Conservation (phyloP, 2,888 invertebrate species). For the Phoenoteleia sp. region DNA sequence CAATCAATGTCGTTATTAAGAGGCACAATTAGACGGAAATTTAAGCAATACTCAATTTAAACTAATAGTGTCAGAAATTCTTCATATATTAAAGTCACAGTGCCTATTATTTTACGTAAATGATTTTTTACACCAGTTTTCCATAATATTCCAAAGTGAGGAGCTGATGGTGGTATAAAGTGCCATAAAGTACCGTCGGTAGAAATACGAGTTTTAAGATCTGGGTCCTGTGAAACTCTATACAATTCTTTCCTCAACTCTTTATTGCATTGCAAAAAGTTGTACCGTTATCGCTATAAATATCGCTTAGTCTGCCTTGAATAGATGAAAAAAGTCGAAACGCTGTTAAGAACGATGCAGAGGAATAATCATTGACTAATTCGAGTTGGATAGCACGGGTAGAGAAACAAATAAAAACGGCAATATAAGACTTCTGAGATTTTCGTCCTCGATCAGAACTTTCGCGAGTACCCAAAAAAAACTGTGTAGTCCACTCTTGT, state of each 20-base stretch:
- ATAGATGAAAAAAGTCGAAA: neutral
- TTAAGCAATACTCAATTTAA: no score
- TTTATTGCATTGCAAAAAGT: neutral
- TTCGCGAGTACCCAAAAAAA: neutral
- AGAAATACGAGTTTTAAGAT: neutral
- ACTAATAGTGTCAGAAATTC: no score
- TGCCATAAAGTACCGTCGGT: no score
- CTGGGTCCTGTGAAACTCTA: neutral
- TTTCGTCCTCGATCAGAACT: neutral
- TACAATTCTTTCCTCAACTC: neutral
- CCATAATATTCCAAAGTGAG: no score
- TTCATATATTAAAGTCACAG: no score
- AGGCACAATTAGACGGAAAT: no score
- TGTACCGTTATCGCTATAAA: neutral
- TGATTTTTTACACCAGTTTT: no score
- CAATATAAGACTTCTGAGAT: neutral
- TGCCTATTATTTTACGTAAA: no score
- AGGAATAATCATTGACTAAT: neutral
- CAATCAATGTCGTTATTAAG: no score
- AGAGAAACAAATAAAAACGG: neutral
- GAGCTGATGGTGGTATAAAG: no score
- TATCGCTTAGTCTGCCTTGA: neutral
- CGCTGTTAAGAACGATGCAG: neutral
- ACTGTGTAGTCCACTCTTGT: neutral
- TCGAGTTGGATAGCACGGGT: neutral